Percentiles rank a stretch among this genome's conserved stretches.
Conservation (phyloP, 2,888 invertebrate genomes). For the Dynastes maya region DNA sequence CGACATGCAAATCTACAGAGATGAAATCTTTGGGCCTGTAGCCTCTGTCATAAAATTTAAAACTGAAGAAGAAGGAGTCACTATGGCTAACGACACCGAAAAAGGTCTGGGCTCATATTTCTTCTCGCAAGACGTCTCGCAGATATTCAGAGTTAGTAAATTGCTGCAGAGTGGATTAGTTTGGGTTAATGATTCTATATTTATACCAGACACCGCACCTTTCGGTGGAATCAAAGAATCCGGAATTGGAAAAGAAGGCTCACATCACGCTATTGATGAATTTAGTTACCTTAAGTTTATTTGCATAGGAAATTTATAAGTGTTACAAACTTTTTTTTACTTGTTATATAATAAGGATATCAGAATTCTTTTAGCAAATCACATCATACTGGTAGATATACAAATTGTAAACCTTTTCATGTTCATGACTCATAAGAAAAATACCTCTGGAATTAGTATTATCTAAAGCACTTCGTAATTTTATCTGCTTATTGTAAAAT, state of each 20-base stretch:
- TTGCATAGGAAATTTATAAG: constrained; percentile 80
- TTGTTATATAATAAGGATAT: not conserved
- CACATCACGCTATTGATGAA: constrained; percentile 92
- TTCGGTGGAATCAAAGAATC: constrained; percentile 99
- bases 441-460: no score
- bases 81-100: constrained; percentile 86
- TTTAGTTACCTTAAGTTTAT: constrained; percentile 93
- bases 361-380: not conserved
- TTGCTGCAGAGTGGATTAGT: constrained; percentile 95
- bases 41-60: constrained; percentile 89
- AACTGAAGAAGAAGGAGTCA: constrained; percentile 89
- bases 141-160: constrained; percentile 91
- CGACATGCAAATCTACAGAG: constrained; percentile 87
- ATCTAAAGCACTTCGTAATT: no score
- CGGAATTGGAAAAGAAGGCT: constrained; percentile 95
- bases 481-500: no score
- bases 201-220: constrained; percentile 93
- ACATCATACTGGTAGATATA: no score
- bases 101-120: constrained; percentile 96
- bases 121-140: constrained; percentile 89
- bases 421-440: no score
- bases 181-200: constrained; percentile 95
- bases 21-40: constrained; percentile 98
- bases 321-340: not conserved
- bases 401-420: no score